phyloP scores from a whole-genome alignment of 2,797 vertebrate species.

The Eptatretus atami region DNA sequence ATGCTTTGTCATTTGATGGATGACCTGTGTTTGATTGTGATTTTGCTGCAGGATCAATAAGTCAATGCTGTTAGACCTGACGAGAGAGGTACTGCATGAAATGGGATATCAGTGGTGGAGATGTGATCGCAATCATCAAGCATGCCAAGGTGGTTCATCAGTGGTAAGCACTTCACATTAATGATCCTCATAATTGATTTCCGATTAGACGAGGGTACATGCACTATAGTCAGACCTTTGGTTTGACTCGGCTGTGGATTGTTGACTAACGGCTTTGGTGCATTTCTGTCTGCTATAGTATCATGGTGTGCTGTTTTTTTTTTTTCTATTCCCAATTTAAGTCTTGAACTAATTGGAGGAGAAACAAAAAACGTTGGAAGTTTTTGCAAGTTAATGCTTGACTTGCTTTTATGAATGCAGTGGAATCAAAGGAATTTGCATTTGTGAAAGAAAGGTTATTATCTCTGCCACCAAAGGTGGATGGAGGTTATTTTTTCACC shows the following conservation, averaged over 20 bases:
- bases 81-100: slow-evolving; percentile 78
- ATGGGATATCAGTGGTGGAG: slow-evolving; percentile 60
- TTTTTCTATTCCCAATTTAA: too few relatives aligned
- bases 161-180: slow-evolving; percentile 19
- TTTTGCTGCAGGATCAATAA: slow-evolving; percentile 40
- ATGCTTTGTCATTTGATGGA: background rate
- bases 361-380: too few relatives aligned
- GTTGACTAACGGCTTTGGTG: background rate
- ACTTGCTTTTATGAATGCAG: too few relatives aligned
- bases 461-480: too few relatives aligned
- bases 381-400: background rate
- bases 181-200: background rate
- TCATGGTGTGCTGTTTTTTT: background rate
- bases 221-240: background rate
- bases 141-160: slow-evolving; percentile 61
- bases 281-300: background rate
- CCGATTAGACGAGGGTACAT: too few relatives aligned
- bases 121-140: slow-evolving; percentile 69
- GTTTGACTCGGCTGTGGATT: background rate
- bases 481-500: too few relatives aligned
- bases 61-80: slow-evolving; percentile 70
- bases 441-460: too few relatives aligned
- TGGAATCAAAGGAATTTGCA: too few relatives aligned
- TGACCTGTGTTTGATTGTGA: slow-evolving; percentile 1
- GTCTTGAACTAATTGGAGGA: too few relatives aligned